A percentile compares a stretch with the other conserved stretches of the same genome.
Conservation (phyloP, 2,888 invertebrate genomes). For the Ellobium chinense region DNA sequence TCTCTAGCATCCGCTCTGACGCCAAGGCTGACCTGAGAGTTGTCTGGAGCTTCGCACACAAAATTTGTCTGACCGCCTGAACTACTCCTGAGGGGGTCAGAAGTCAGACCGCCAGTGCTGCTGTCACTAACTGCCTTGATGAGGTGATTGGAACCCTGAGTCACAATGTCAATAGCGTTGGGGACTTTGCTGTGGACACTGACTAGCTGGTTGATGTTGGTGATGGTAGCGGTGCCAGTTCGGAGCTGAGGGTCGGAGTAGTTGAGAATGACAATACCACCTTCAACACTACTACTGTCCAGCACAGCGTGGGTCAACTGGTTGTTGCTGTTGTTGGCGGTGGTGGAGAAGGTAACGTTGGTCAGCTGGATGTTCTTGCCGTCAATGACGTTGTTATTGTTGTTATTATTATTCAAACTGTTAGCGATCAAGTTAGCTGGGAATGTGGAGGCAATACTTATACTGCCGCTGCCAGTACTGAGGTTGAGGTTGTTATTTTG, state of each 20-base stretch:
- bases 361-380: slow-evolving; percentile 10
- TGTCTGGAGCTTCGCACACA: slow-evolving; percentile 8
- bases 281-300: not conserved
- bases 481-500: slow-evolving; percentile 17
- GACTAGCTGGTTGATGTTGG: slow-evolving; percentile 32
- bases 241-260: slow-evolving; percentile 7
- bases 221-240: not conserved
- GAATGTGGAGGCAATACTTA: slow-evolving; percentile 8
- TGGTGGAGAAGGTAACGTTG: slow-evolving; percentile 6
- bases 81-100: not conserved
- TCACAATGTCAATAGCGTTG: not conserved
- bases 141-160: not conserved
- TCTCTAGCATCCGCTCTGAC: not conserved
- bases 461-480: slow-evolving; percentile 8
- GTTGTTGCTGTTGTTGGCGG: not conserved
- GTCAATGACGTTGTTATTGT: slow-evolving; percentile 13
- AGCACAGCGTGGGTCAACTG: not conserved
- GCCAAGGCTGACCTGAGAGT: not conserved
- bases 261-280: slow-evolving; percentile 31
- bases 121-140: slow-evolving; percentile 2
- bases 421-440: not conserved
- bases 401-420: slow-evolving; percentile 11
- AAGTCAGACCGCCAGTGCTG: not conserved
- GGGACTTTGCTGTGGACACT: slow-evolving; percentile 15
- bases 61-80: not conserved